phyloP scores from a whole-genome alignment of 1,140 invertebrate genomes.

The Plectrocnemia conspersa region DNA sequence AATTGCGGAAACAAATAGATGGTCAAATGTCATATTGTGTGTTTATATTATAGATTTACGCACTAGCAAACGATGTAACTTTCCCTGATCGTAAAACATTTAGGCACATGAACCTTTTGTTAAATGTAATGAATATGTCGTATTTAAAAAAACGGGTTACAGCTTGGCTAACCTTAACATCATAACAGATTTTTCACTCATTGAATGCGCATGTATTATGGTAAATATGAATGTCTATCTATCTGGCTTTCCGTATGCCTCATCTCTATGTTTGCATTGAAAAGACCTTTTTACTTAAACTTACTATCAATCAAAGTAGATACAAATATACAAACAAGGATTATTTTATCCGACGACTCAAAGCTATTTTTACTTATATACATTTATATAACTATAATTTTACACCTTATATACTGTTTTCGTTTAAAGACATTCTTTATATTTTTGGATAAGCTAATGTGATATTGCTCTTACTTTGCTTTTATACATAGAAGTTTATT shows the following conservation, averaged over 20 bases:
- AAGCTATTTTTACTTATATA: too few species aligned
- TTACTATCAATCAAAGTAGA: too few species aligned
- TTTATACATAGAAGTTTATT: not conserved
- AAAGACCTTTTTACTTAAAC: not conserved
- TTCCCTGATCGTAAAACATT: too few species aligned
- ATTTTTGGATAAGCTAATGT: not conserved
- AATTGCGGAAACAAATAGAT: conserved; percentile 29
- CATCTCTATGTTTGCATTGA: conserved; percentile 17
- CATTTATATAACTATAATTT: too few species aligned
- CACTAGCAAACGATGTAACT: too few species aligned
- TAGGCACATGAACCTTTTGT: too few species aligned
- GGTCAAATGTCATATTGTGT: conserved; percentile 14
- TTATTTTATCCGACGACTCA: too few species aligned
- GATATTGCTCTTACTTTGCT: conserved; percentile 9
- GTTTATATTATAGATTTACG: too few species aligned
- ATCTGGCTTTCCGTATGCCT: conserved; percentile 33
- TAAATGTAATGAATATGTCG: too few species aligned
- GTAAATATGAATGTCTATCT: conserved; percentile 32
- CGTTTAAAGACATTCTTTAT: not conserved
- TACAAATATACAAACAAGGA: too few species aligned
- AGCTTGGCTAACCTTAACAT: too few species aligned
- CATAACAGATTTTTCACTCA: conserved; percentile 19
- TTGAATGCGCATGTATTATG: conserved; percentile 31
- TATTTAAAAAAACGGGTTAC: too few species aligned
- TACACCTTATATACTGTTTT: not conserved